Conservation (phyloP, 2,888 invertebrate genomes). For the Cinara cedri region DNA sequence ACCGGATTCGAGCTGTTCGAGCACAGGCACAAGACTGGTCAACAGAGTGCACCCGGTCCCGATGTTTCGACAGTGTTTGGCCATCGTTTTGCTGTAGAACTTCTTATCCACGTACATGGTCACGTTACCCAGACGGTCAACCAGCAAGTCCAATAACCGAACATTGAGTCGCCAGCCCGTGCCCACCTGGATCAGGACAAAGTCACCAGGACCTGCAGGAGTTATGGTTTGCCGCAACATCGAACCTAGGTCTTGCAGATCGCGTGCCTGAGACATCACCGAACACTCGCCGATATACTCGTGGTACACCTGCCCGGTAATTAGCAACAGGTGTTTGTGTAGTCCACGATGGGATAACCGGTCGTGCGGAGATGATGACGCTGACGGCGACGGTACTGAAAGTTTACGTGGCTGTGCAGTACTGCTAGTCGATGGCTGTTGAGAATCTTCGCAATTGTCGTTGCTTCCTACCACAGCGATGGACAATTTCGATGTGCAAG, state of each 20-base stretch:
- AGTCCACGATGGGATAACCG: background rate
- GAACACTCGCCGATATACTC: conserved; percentile 57
- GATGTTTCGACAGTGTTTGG: conserved; percentile 58
- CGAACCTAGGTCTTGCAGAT: conserved; percentile 38
- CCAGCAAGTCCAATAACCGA: conserved; percentile 59
- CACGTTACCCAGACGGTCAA: conserved; percentile 59
- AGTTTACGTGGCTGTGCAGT: background rate
- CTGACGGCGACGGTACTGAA: background rate
- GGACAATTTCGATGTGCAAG: conserved; percentile 9
- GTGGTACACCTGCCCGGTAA: conserved; percentile 55
- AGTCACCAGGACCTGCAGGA: background rate
- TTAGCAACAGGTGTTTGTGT: conserved; percentile 55
- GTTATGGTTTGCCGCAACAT: background rate
- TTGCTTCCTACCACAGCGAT: background rate
- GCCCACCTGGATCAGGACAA: conserved; percentile 57
- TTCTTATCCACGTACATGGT: conserved; percentile 59
- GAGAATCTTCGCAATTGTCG: conserved; percentile 22
- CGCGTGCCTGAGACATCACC: conserved; percentile 23
- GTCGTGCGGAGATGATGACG: background rate
- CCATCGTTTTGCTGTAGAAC: conserved; percentile 55
- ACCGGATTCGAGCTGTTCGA: conserved; percentile 57
- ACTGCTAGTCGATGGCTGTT: background rate
- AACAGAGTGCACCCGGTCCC: conserved; percentile 59
- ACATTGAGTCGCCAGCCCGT: conserved; percentile 48
- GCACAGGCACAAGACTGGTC: conserved; percentile 59